Evolutionary conservation across 2,113 vertebrate genomes (phyloP), one percentile per base, ranked within the genome.

Genomic region (Deroptyus accipitrinus): DNA sequence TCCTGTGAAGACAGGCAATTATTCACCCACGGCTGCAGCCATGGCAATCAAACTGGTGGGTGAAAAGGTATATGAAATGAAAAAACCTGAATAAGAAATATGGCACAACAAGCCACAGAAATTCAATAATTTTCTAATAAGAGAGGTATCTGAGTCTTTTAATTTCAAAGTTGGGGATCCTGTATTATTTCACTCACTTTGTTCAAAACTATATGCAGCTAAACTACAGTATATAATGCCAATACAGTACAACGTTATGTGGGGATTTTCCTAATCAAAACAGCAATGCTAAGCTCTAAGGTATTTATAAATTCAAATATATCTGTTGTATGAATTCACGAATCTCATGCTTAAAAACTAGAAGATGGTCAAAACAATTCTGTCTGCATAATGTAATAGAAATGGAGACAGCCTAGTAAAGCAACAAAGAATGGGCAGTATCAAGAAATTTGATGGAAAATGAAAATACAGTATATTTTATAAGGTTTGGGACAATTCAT

Each of bases 1-100:
- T 98, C 98, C 98, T 96, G 98, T 97, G 98, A 99, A 99, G 99
- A 99, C 99, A 99, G 98, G 98, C 99, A 99, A 99, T 99, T 99
- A 99, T 98, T 99, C 98, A 99, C 98, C 98, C 98, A 98, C 98
- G 98, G 98, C 98, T 98, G 99, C 98, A 98, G 97, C 98, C 98
- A 97, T 97, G 98, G 98, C 98, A 98, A 98, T 98, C 98, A 98
- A 98, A 96, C 98, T 96, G 94, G 97, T 97, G 97, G 98, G 98
- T 94, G 97, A 98, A 96, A 97, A 98, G 98, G 97, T 96, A 96
- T 88, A 95, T 57, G 95, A 90, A 96, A 95, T 81, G 94, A 94
- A 94, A 90, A 88, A 96, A 91, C 95, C 78, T 62, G 94, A 94
- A 95, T 94, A 92, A 93, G 94, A 97, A 97, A 83, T 94, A 76